A percentile compares a stretch with the other conserved stretches of the same genome.
Evolutionary conservation across 2,888 invertebrate species (phyloP).

Genomic region (Microctonus hyperodae): DNA sequence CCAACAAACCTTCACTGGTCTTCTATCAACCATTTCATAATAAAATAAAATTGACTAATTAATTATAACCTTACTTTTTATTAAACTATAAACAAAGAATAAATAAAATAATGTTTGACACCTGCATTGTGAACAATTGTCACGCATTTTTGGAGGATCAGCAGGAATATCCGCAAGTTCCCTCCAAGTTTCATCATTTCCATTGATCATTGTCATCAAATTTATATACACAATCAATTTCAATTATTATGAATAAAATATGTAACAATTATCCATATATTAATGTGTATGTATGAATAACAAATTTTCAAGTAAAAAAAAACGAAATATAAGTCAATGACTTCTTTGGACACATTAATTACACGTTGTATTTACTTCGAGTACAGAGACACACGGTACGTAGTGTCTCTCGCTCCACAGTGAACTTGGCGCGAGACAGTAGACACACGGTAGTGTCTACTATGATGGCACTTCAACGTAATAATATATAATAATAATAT

Average conservation of each 20-base stretch:
- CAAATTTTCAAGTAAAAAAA: too few relatives aligned
- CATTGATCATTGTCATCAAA: conserved; percentile 46
- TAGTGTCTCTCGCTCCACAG: too few relatives aligned
- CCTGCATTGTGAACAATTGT: conserved; percentile 78
- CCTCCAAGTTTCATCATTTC: conserved; percentile 66
- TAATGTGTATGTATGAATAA: neutral
- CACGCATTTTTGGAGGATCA: conserved; percentile 78
- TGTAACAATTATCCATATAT: neutral
- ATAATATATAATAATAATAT: too few relatives aligned
- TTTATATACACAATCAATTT: neutral
- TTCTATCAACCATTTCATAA: conserved; percentile 64
- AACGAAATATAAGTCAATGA: too few relatives aligned
- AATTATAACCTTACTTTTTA: neutral
- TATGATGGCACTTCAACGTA: too few relatives aligned
- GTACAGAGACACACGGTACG: too few relatives aligned
- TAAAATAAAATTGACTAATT: neutral
- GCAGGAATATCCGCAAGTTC: conserved; percentile 78
- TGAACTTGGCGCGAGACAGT: too few relatives aligned
- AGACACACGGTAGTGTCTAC: too few relatives aligned
- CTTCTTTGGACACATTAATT: too few relatives aligned
- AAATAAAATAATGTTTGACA: conserved; percentile 58
- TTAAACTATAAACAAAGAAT: neutral
- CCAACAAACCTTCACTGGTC: conserved; percentile 90
- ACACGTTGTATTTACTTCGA: too few relatives aligned
- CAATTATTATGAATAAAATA: too few relatives aligned